Base-by-base conservation (phyloP, 2,113 vertebrate genomes). In the Phodopus roborovskii region DNA sequence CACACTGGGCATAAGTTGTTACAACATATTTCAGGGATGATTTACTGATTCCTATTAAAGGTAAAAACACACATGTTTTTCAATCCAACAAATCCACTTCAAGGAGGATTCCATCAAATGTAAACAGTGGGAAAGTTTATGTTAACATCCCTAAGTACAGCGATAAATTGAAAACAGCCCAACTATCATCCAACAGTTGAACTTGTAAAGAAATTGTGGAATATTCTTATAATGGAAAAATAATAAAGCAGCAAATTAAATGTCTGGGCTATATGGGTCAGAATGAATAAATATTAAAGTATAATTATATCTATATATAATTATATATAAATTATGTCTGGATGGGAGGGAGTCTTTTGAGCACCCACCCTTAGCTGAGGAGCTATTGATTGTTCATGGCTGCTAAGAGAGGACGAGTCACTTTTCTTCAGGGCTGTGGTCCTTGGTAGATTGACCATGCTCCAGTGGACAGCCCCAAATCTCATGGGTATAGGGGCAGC, bases 81-180 rank as follows among this genome's bases (percentile, higher is more conserved):
- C 83, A 89, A 19, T 9, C 3, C 82, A 85, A 56, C 60, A 89
- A 66, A 82, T 95, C 60, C 81, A 58, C 30, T 91, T 86, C 22
- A 74, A n/a, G 45, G 48, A 92, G 45, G 20, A 91, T 53, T 91
- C 42, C 50, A 77, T 58, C 87, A 71, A 89, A 89, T 36, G 3
- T 73, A 64, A 77, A 83, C 53, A 77, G 66, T 45, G 36, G 73
- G 45, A 88, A 81, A 22, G 56, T 42, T 79, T 71, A 78, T 48
- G 70, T 73, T 39, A 95, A 13, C 22, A 68, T 28, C 33, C 6
- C 33, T 75, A 75, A 88, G 53, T 73, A 19, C 53, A 45, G 3
- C 17, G 58, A 68, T 30, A 88, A 50, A 33, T 33, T 86, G 89
- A 92, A 96, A 95, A 75, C 50, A 97, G 75, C 26, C 81, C 58